These are phyloP conservation scores for Protonibea diacanthus DNA, from an alignment of 2,797 vertebrate species.

Conservation along the genomic window DNA sequence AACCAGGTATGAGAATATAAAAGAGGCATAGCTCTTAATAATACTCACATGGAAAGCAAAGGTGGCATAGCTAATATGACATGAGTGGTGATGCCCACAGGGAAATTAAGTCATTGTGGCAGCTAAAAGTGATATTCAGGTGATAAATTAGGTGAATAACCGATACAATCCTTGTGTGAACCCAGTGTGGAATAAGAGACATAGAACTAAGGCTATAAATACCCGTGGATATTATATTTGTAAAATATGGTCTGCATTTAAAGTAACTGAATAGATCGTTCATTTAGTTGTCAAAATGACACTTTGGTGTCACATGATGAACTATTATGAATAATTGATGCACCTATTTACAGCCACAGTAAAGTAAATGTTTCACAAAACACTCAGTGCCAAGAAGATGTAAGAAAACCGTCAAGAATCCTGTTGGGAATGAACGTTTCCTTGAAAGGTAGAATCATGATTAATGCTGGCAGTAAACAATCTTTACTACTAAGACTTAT, in stretches of 20 bases:
- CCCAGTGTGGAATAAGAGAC: neutral
- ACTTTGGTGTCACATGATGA: neutral
- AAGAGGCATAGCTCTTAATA: neutral
- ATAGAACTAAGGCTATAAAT: too few relatives aligned
- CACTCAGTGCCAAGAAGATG: too few relatives aligned
- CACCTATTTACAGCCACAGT: too few relatives aligned
- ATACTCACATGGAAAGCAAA: neutral
- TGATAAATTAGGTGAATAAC: neutral
- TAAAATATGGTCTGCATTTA: too few relatives aligned
- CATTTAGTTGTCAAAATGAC: neutral
- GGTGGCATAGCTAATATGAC: neutral
- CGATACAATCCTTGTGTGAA: neutral
- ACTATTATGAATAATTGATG: neutral
- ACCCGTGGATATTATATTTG: too few relatives aligned
- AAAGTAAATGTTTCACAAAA: too few relatives aligned
- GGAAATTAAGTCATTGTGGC: neutral
- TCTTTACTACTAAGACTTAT: too few relatives aligned
- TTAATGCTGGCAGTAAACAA: too few relatives aligned
- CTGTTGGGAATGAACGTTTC: too few relatives aligned
- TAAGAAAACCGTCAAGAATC: too few relatives aligned
- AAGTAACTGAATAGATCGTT: neutral
- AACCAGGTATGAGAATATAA: neutral
- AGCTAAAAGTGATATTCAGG: neutral
- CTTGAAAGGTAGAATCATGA: too few relatives aligned
- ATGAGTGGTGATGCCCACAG: neutral